phyloP scores from a whole-genome alignment of 2,797 vertebrate species.

The Acropternis orthonyx region DNA sequence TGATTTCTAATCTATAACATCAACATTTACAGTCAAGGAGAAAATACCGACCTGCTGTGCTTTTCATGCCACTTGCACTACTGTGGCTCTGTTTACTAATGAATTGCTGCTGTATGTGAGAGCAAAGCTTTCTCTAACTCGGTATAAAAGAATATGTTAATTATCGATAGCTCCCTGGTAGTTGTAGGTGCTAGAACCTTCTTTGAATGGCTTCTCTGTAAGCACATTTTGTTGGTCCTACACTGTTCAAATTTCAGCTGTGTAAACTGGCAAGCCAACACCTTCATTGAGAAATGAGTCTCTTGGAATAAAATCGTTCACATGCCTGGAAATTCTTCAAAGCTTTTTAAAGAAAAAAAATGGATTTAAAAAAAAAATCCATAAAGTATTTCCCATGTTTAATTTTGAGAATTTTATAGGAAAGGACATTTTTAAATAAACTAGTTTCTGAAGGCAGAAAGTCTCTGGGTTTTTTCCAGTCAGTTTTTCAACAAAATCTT shows the following conservation, averaged over 20 bases:
- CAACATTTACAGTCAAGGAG: background rate
- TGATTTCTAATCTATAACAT: background rate
- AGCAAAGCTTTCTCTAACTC: background rate
- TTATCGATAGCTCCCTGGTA: background rate
- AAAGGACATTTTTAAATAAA: background rate
- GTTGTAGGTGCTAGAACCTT: background rate
- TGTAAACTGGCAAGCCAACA: background rate
- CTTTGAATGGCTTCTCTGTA: background rate
- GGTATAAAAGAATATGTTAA: background rate
- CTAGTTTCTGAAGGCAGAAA: background rate
- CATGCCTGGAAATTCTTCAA: background rate
- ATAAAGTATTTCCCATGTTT: background rate
- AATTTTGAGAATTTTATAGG: background rate
- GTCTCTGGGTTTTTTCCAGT: rapidly evolving
- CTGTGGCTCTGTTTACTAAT: background rate
- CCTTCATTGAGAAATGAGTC: background rate
- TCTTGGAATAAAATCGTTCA: background rate
- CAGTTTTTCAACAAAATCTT: background rate
- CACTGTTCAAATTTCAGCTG: background rate
- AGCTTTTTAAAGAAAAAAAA: background rate
- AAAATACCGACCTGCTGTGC: background rate
- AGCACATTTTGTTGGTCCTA: background rate
- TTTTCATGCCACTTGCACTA: background rate
- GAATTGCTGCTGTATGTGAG: background rate
- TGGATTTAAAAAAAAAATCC: background rate